phyloP scores from a whole-genome alignment of 2,888 invertebrate species.

The Argyresthia albistria region DNA sequence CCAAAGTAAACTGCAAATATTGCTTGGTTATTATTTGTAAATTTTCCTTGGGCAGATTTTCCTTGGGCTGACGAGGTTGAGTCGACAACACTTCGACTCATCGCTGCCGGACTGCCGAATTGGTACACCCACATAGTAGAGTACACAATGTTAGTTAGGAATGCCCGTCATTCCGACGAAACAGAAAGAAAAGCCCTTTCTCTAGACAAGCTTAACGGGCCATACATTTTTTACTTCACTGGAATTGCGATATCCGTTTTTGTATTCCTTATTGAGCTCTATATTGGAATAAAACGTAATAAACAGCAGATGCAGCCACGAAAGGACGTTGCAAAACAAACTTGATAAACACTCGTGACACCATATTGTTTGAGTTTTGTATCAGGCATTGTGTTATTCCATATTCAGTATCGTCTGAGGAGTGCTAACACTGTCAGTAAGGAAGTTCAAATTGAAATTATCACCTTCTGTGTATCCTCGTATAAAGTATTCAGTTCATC shows the following conservation, averaged over 20 bases:
- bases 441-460: background rate
- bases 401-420: background rate
- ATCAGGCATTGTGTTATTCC: background rate
- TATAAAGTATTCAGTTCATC: background rate
- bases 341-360: background rate
- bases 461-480: background rate
- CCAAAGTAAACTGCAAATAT: no score
- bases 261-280: no score
- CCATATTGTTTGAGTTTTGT: background rate
- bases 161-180: background rate
- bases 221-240: background rate
- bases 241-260: background rate
- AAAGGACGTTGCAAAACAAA: no score
- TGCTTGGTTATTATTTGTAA: no score
- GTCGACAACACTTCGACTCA: background rate
- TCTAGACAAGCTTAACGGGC: background rate
- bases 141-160: background rate
- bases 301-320: no score
- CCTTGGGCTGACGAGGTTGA: slow-evolving; percentile 4
- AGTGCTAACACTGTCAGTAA: background rate
- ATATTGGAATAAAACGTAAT: no score
- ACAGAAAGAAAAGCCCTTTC: background rate
- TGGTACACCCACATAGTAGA: slow-evolving; percentile 3
- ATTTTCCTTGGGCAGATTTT: slow-evolving; percentile 2
- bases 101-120: slow-evolving; percentile 3